Evolutionary conservation across 2,888 invertebrate genomes (phyloP), one percentile per base, ranked within the genome.

Genomic region (Orgyia antiqua): DNA sequence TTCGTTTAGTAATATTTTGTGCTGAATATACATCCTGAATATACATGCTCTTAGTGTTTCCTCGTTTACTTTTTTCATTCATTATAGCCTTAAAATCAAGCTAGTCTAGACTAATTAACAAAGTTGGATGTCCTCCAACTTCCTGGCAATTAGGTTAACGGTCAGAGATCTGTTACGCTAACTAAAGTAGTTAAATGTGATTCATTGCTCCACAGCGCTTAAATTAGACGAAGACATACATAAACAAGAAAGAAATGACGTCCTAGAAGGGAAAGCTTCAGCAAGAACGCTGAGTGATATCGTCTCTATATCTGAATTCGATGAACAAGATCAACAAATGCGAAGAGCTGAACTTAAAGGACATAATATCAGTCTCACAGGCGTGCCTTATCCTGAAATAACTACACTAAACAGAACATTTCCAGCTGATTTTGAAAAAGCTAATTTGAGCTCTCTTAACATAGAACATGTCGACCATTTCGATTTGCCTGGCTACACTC

Each of bases 271-370:
- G 11, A 92, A 91, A 65, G 86, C 87, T 31, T 91, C 92, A 27
- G 93, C 90, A 0, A 87, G 92, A 21, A 92, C 92, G 0, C 75
- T 93, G 3, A 92, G 92, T 58, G 92, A 93, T 48, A 90, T 93
- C 35, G 84, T 92, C 0, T 93, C 93, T 1, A 90, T 93, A 61
- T 90, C 92, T 0, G 93, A 93, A 45, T 90, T 89, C 37, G 92
- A 92, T 39, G 92, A 92, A 47, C 88, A 89, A 28, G 91, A 91
- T 55, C 55, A 80, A 29, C 83, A 89, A 33, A 88, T 88, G 65
- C 75, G 89, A 4, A 68, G 76, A 34, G 86, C 87, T 0, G 89
- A 88, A 33, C 43, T 77, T 4, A 75, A 68, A 46, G 60, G 59
- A 1, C 76, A 74, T 0, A 76, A 77, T 23, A 40, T 58, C 3